Base-by-base conservation (phyloP, 2,888 invertebrate species). In the Margaritifera margaritifera region DNA sequence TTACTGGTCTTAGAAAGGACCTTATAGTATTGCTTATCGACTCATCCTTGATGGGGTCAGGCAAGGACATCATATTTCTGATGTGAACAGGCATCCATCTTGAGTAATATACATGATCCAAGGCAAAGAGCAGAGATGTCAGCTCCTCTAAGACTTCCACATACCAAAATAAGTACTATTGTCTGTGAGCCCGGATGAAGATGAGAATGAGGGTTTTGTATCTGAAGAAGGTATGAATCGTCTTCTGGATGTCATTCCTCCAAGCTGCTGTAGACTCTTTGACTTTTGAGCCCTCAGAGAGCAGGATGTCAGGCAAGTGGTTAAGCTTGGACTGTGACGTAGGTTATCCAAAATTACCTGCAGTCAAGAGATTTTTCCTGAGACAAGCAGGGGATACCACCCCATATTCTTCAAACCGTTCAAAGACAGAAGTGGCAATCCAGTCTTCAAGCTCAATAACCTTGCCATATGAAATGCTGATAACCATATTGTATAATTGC, bases 291-390 rank as follows among this genome's bases (percentile, higher is more conserved):
- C n/a, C n/a, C n/a, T n/a, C n/a, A n/a, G n/a, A n/a, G n/a, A n/a
- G n/a, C n/a, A n/a, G n/a, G 73, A 73, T 2, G 52, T 25, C 31
- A 25, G 19, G 19, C 72, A 51, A 24, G 73, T 73, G n/a, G 53
- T 56, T 62, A 63, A 68, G 18, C 22, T 68, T 58, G 60, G 64
- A 68, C 68, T 68, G 60, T 73, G 73, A 50, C 73, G 63, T 20
- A 73, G 4, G 56, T 66, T 66, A n/a, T n/a, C n/a, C n/a, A n/a
- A 15, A 22, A 31, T n/a, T 24, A 6, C 24, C 27, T 20, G 20
- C 55, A 65, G 66, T 72, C 24, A 72, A 71, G 6, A 65, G 22
- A 5, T 63, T 42, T 31, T 60, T 24, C 22, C 52, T 59, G 15
- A 72, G 55, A 56, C n/a, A 24, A 51, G 71, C 2, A 19, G 68